Evolutionary conservation across 2,888 invertebrate species (phyloP), one percentile per base, ranked within the genome.

Genomic region (Caenorhabditis sulstoni): DNA sequence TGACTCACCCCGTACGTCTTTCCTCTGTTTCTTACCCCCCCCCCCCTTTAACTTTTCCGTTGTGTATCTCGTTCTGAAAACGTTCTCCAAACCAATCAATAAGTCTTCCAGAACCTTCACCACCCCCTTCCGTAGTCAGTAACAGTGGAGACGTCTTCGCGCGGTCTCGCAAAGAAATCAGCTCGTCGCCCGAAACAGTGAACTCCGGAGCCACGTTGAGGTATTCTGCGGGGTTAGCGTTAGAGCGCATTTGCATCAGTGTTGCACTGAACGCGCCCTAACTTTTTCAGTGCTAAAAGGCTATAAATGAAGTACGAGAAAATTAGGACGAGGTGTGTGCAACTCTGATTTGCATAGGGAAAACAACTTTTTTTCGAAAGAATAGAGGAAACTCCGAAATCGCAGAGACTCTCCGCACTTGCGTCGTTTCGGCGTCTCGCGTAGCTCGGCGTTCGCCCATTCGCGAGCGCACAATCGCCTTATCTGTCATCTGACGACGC

Each of bases 381-480:
- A 29, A 7, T 23, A 0, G 3, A n/a, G 8, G 14, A n/a, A 45
- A 12, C 14, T 1, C 18, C 18, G 18, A 67, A 49, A 39, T 8
- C 49, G 3, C 71, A 71, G 71, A 71, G 71, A 71, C 44, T 71
- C n/a, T n/a, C n/a, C 14, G 29, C 62, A 45, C 35, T 41, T 53
- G 18, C 73, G 65, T 37, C 73, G 65, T 16, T 50, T 65, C 52
- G 52, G 47, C n/a, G 45, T 52, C 14, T 65, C 65, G 14, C 65
- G 65, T 22, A 65, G 73, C 58, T 59, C 73, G 41, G 55, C 55
- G 4, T 71, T 71, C n/a, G 53, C 70, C 22, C 39, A 49, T 44
- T 61, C 70, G 23, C 73, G 73, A 52, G 76, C 76, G 11, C 65
- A 68, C 29, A 71, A 71, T 23, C 78, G 78, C 29, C 71, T 78